These are phyloP conservation scores for Drosophila nigrodunni DNA, from an alignment of 1,140 invertebrate genomes.

Conservation along the genomic window DNA sequence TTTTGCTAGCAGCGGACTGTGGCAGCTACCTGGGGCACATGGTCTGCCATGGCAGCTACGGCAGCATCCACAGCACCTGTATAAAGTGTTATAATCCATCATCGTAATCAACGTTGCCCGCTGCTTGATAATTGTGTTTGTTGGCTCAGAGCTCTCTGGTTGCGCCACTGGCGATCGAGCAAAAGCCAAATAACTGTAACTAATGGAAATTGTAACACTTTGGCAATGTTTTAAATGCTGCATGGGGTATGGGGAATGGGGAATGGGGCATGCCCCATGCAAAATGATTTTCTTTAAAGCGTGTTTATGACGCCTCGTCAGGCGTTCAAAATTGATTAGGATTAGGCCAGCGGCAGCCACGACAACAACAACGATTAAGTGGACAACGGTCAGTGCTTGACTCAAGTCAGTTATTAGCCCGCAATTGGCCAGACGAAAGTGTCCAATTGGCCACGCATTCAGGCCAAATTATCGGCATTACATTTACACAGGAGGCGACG, in stretches of 20 bases:
- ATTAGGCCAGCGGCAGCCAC: slow-evolving; percentile 61
- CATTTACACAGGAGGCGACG: slow-evolving; percentile 52
- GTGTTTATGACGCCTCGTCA: slow-evolving; percentile 80
- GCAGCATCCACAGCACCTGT: slow-evolving; percentile 21
- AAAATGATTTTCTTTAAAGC: slow-evolving; percentile 64
- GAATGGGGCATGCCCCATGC: slow-evolving; percentile 24
- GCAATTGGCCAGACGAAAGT: slow-evolving; percentile 24
- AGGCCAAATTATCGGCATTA: slow-evolving; percentile 67
- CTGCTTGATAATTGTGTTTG: slow-evolving; percentile 61
- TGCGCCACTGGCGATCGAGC: slow-evolving; percentile 48
- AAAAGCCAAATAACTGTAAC: slow-evolving; percentile 75
- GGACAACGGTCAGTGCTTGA: slow-evolving; percentile 21
- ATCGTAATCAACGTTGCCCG: slow-evolving; percentile 74
- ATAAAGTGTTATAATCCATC: slow-evolving; percentile 82
- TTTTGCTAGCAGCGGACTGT: not conserved
- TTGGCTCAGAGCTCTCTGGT: slow-evolving; percentile 51
- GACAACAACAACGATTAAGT: slow-evolving; percentile 48
- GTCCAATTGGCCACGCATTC: slow-evolving; percentile 67
- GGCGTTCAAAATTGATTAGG: slow-evolving; percentile 79
- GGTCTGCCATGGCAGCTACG: not conserved
- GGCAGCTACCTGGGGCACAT: not conserved
- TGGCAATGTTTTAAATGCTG: slow-evolving; percentile 72
- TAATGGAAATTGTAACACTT: slow-evolving; percentile 83
- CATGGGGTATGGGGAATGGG: not conserved
- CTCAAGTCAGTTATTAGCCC: slow-evolving; percentile 33